Conservation (phyloP, 2,797 vertebrate genomes). For the Urosaurus nigricauda region DNA sequence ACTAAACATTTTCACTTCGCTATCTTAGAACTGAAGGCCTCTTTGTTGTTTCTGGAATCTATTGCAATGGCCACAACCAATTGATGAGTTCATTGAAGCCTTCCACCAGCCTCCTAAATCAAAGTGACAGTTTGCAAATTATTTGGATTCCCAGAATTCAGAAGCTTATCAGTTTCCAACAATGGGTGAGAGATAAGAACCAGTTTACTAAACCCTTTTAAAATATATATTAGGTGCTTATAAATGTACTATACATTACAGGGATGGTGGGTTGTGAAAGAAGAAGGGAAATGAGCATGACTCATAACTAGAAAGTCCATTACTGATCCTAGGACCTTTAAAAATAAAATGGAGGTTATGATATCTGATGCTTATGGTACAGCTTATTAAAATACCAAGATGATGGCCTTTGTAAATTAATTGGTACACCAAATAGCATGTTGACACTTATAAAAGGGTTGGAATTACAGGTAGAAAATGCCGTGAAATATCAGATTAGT, state of each 20-base stretch:
- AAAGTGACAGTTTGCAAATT: background rate
- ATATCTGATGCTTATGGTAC: background rate
- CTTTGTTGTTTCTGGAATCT: conserved; percentile 38
- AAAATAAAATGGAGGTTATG: conserved; percentile 48
- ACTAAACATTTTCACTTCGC: background rate
- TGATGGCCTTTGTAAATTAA: conserved; percentile 37
- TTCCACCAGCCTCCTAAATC: background rate
- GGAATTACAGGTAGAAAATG: conserved; percentile 36
- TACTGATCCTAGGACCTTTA: background rate
- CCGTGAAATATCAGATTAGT: conserved; percentile 41
- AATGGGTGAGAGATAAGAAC: conserved; percentile 30
- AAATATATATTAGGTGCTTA: background rate
- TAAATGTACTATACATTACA: background rate
- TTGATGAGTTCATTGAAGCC: conserved; percentile 27
- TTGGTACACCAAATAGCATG: background rate
- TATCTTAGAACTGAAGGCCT: conserved; percentile 14
- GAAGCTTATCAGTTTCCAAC: conserved; percentile 7
- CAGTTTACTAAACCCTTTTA: background rate
- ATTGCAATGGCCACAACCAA: background rate
- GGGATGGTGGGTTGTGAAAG: background rate
- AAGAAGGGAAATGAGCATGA: conserved; percentile 13
- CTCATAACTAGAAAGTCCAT: background rate
- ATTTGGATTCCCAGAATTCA: background rate
- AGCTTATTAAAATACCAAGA: conserved; percentile 35
- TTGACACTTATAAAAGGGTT: conserved; percentile 51